Conservation (phyloP, 2,888 invertebrate genomes). For the Drosophila anomalata region DNA sequence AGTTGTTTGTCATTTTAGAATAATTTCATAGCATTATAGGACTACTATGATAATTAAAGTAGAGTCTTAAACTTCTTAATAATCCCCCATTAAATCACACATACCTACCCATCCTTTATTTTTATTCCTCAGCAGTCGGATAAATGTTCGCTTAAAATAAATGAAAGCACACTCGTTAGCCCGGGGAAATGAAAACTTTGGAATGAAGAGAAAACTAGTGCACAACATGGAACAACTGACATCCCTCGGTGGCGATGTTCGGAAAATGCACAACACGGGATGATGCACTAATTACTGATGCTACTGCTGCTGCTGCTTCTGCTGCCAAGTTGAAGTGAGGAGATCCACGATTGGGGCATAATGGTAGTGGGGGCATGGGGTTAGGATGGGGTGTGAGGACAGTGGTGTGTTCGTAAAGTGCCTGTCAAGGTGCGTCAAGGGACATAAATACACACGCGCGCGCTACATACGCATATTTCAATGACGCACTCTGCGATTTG, state of each 20-base stretch:
- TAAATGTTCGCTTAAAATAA: slow-evolving; percentile 30
- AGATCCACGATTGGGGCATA: background rate
- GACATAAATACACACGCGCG: slow-evolving; percentile 15
- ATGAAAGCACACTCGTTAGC: slow-evolving; percentile 26
- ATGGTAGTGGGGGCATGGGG: background rate
- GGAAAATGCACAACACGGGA: slow-evolving; percentile 60
- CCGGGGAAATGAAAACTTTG: slow-evolving; percentile 16
- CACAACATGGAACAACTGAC: slow-evolving; percentile 34
- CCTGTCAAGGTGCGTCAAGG: slow-evolving; percentile 45
- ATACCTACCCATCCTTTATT: background rate
- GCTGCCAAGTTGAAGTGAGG: slow-evolving; percentile 59
- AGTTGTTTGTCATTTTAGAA: background rate
- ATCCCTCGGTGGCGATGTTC: slow-evolving; percentile 37
- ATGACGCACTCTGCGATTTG: slow-evolving; percentile 72
- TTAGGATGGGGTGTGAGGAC: background rate
- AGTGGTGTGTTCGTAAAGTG: slow-evolving; percentile 19
- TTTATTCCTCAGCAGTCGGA: slow-evolving; percentile 1
- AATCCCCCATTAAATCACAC: background rate
- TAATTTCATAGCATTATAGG: too few species aligned
- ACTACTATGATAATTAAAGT: too few species aligned
- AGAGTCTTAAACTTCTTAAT: background rate
- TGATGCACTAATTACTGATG: slow-evolving; percentile 75
- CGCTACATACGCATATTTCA: slow-evolving; percentile 41
- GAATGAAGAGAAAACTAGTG: slow-evolving; percentile 18
- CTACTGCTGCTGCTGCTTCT: slow-evolving; percentile 34